phyloP scores from a whole-genome alignment of 2,113 vertebrate genomes.

The Albula glossodonta region DNA sequence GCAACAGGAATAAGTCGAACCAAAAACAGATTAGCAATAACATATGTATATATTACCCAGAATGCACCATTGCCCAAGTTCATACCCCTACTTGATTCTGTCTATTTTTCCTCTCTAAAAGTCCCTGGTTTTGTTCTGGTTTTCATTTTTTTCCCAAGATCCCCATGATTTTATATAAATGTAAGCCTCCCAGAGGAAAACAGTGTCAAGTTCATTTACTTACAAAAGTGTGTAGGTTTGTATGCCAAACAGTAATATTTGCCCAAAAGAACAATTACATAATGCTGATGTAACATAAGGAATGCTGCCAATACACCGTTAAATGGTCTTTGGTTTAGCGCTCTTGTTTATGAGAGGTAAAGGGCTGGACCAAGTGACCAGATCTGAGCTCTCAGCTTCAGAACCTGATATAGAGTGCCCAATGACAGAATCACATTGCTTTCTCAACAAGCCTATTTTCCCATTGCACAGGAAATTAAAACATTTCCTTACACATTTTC shows the following conservation, averaged over 20 bases:
- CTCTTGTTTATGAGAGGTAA: not conserved
- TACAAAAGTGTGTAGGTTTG: not conserved
- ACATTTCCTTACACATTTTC: too few relatives aligned
- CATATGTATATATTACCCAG: not conserved
- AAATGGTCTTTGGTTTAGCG: not conserved
- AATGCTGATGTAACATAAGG: not conserved
- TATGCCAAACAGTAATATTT: not conserved
- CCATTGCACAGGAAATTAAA: too few relatives aligned
- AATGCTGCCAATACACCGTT: not conserved
- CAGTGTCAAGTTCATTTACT: not conserved
- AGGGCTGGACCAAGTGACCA: not conserved
- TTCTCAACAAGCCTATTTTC: too few relatives aligned
- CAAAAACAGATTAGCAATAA: not conserved
- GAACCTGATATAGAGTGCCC: too few relatives aligned
- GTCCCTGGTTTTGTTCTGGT: not conserved
- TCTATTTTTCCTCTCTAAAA: not conserved
- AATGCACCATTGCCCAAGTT: not conserved
- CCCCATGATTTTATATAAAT: slow-evolving; percentile 3
- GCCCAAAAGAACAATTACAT: not conserved
- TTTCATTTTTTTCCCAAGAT: not conserved
- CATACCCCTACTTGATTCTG: slow-evolving; percentile 4
- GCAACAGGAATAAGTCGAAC: not conserved
- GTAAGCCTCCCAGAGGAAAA: not conserved
- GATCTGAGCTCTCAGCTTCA: too few relatives aligned
- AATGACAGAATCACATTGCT: too few relatives aligned